Percentiles rank a stretch among this genome's conserved stretches.
These are phyloP conservation scores for Sinocyclocheilus rhinocerous DNA, from an alignment of 2,113 vertebrate genomes.

Conservation along the genomic window DNA sequence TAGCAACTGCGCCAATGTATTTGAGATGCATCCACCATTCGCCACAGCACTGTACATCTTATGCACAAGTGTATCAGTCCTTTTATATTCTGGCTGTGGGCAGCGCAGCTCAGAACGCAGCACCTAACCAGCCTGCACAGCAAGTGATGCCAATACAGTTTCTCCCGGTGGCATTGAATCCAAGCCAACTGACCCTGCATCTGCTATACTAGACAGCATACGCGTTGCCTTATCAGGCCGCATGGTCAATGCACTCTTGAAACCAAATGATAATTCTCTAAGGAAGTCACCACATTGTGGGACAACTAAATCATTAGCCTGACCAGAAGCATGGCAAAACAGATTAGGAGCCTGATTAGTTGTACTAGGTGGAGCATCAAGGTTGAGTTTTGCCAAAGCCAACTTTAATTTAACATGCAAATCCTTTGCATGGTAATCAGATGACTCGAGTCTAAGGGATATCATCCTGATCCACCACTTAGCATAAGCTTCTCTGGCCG, in stretches of 20 bases:
- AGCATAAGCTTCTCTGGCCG: no score
- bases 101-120: background rate
- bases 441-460: no score
- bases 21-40: no score
- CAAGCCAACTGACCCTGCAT: background rate
- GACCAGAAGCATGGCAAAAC: background rate
- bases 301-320: background rate
- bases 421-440: no score
- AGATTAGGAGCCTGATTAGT: background rate
- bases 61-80: background rate
- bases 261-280: background rate
- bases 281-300: background rate
- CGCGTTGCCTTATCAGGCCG: background rate
- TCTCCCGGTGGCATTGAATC: background rate
- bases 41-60: background rate
- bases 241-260: background rate
- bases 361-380: background rate
- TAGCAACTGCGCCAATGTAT: no score
- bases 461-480: no score
- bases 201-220: background rate
- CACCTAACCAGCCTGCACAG: background rate
- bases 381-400: background rate
- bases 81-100: background rate
- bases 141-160: background rate
- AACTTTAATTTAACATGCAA: background rate